Percentiles rank a stretch among this genome's conserved stretches.
Conservation (phyloP, 2,113 vertebrate species). For the Tupaia chinensis region DNA sequence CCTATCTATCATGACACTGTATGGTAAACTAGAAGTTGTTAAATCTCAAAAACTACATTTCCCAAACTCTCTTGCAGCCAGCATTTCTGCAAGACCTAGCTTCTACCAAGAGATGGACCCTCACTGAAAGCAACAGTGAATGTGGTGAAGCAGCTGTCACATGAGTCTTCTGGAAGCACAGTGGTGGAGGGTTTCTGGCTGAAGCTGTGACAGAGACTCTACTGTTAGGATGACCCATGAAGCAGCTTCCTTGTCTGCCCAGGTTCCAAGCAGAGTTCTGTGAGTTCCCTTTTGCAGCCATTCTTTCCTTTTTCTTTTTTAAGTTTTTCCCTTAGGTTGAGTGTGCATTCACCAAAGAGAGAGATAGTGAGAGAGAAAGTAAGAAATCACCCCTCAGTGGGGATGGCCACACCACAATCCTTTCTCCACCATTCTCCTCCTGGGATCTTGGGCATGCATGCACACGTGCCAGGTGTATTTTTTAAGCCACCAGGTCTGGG, state of each 20-base stretch:
- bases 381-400: too few species aligned
- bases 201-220: background rate
- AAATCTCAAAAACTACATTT: background rate
- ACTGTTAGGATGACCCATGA: background rate
- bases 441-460: too few species aligned
- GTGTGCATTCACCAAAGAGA: too few species aligned
- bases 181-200: background rate
- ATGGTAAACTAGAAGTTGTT: background rate
- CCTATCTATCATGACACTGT: background rate
- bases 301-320: background rate
- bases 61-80: background rate
- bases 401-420: too few species aligned
- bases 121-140: background rate
- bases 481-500: too few species aligned
- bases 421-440: too few species aligned
- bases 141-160: too few species aligned
- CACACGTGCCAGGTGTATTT: too few species aligned
- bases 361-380: too few species aligned
- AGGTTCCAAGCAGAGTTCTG: background rate
- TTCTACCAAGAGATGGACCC: background rate
- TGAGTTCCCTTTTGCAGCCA: background rate
- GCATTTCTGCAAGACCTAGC: background rate
- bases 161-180: background rate
- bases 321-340: too few species aligned
- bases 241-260: background rate